These are phyloP conservation scores for Colletes latitarsis DNA, from an alignment of 1,140 invertebrate genomes.

Conservation along the genomic window DNA sequence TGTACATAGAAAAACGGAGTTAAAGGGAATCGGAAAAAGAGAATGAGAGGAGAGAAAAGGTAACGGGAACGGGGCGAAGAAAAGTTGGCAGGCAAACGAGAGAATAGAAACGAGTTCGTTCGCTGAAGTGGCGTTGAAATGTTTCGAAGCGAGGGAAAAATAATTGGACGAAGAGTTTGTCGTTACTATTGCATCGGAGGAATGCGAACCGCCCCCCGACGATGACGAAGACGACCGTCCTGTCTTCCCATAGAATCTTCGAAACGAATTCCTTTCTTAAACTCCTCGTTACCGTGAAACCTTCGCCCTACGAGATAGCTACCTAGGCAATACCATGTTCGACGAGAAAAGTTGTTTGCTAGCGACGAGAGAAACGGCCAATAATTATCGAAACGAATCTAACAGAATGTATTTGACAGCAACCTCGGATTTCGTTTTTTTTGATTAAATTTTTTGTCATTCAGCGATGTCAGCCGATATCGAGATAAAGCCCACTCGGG, in stretches of 20 bases:
- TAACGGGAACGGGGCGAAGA: slow-evolving; percentile 45
- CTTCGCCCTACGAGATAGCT: slow-evolving; percentile 30
- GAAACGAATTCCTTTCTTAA: slow-evolving; percentile 61
- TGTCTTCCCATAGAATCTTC: slow-evolving; percentile 45
- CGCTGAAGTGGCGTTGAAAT: slow-evolving; percentile 75
- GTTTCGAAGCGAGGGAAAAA: slow-evolving; percentile 77
- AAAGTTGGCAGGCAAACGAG: slow-evolving; percentile 64
- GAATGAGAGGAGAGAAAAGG: slow-evolving; percentile 22
- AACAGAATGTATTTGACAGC: slow-evolving; percentile 5
- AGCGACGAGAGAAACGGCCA: slow-evolving; percentile 26
- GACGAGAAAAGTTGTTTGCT: slow-evolving; percentile 49
- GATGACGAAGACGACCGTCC: slow-evolving; percentile 49
- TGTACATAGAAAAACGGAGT: slow-evolving; percentile 40
- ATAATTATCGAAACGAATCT: slow-evolving; percentile 40
- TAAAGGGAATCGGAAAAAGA: slow-evolving; percentile 18
- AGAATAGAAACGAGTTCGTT: slow-evolving; percentile 69
- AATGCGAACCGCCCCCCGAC: slow-evolving; percentile 55
- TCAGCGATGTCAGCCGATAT: slow-evolving; percentile 10
- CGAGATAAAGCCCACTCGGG: slow-evolving; percentile 30
- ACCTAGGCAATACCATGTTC: slow-evolving; percentile 27
- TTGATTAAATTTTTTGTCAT: slow-evolving; percentile 13
- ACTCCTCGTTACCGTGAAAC: slow-evolving; percentile 69
- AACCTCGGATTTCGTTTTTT: no score
- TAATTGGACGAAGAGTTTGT: slow-evolving; percentile 78
- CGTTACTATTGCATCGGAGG: slow-evolving; percentile 68